These are phyloP conservation scores for Pseudococcus longispinus DNA, from an alignment of 2,888 invertebrate species.

Conservation along the genomic window DNA sequence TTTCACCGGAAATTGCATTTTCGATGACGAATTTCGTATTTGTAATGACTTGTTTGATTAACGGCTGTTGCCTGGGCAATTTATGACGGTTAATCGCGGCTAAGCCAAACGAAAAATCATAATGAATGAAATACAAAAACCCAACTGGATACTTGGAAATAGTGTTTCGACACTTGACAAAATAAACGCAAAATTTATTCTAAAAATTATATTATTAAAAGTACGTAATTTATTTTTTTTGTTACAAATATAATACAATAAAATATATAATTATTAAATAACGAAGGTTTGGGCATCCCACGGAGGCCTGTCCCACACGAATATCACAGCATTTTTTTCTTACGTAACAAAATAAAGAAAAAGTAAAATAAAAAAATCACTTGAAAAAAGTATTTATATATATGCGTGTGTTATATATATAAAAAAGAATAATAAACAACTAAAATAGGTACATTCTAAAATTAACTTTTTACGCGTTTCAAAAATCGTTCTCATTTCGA, in stretches of 20 bases:
- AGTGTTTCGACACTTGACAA: not conserved
- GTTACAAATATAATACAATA: slow-evolving; percentile 45
- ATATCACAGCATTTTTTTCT: slow-evolving; percentile 55
- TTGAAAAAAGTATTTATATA: slow-evolving; percentile 39
- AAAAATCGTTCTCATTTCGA: slow-evolving; percentile 18
- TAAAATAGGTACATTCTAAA: slow-evolving; percentile 40
- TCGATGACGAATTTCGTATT: too few species aligned
- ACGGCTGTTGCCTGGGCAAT: too few species aligned
- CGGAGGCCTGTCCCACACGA: slow-evolving; percentile 56
- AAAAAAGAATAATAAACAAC: slow-evolving; percentile 38
- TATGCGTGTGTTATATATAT: slow-evolving; percentile 15
- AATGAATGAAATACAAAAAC: too few species aligned
- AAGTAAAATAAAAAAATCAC: slow-evolving; percentile 47
- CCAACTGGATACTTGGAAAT: not conserved
- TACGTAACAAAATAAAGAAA: slow-evolving; percentile 47
- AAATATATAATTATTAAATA: slow-evolving; percentile 52
- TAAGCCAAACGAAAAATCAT: too few species aligned
- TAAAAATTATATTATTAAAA: slow-evolving; percentile 43
- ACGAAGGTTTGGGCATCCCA: slow-evolving; percentile 53
- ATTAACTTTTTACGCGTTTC: not conserved
- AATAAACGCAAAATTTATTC: not conserved
- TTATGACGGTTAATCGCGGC: too few species aligned
- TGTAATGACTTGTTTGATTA: too few species aligned
- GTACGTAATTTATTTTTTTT: slow-evolving; percentile 35
- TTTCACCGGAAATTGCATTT: too few species aligned